phyloP scores from a whole-genome alignment of 1,140 invertebrate genomes.

The Temnothorax curvispinosus region DNA sequence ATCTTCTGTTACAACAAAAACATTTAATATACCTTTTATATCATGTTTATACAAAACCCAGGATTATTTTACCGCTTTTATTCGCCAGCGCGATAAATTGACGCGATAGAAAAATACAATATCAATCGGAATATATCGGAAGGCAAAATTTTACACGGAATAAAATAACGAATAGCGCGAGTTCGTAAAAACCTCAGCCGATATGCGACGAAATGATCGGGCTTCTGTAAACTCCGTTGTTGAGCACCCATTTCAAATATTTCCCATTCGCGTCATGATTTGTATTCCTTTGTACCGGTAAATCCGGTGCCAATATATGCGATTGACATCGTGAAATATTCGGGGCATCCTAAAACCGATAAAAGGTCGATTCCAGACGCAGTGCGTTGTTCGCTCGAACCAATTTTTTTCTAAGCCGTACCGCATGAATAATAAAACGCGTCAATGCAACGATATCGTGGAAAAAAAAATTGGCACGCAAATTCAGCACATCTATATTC shows the following conservation, averaged over 20 bases:
- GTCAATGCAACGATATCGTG: not conserved
- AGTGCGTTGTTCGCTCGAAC: not conserved
- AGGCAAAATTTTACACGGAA: not conserved
- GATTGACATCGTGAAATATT: conserved; percentile 20
- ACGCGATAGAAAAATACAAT: not conserved
- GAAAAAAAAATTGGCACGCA: not conserved
- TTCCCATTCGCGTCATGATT: conserved; percentile 9
- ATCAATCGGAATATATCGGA: not conserved
- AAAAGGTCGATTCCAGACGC: conserved; percentile 1
- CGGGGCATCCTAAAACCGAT: not conserved
- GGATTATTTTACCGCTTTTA: not conserved
- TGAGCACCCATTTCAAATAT: not conserved
- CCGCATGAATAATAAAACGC: not conserved
- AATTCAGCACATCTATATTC: not conserved
- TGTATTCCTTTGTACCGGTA: conserved; percentile 20
- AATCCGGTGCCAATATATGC: conserved; percentile 16
- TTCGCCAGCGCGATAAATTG: not conserved
- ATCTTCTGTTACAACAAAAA: not conserved
- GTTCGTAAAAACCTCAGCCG: not conserved
- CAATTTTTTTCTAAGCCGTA: not conserved
- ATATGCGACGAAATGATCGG: not conserved
- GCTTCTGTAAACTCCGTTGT: not conserved
- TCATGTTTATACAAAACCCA: not conserved
- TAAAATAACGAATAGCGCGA: not conserved
- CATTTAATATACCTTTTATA: conserved; percentile 11